Conservation (phyloP, 2,797 vertebrate species). For the Etheostoma perlongum region DNA sequence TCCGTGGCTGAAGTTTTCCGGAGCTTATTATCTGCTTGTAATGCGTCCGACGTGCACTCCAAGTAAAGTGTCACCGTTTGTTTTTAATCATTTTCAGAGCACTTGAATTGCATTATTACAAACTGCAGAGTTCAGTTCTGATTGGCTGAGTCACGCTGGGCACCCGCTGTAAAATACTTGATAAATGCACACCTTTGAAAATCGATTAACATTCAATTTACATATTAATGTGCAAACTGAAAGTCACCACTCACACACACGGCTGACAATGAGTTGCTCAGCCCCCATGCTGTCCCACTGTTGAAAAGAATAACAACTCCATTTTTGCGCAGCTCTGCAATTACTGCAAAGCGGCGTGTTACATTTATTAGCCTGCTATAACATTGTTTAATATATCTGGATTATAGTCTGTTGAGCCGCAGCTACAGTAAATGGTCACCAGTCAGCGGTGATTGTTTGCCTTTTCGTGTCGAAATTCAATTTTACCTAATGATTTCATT, state of each 20-base stretch:
- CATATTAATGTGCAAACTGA: conserved; percentile 65
- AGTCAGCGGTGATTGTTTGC: not conserved
- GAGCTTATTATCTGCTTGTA: conserved; percentile 48
- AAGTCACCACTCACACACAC: conserved; percentile 45
- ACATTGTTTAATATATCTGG: conserved; percentile 41
- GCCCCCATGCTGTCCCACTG: conserved; percentile 30
- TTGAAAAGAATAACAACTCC: conserved; percentile 46
- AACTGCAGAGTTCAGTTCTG: conserved; percentile 37
- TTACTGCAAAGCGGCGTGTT: conserved; percentile 24
- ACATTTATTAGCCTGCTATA: conserved; percentile 40
- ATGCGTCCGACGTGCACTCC: conserved; percentile 30
- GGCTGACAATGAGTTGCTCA: conserved; percentile 49
- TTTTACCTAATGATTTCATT: conserved; percentile 6
- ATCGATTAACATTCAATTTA: conserved; percentile 73
- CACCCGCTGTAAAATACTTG: conserved; percentile 50
- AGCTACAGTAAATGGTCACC: not conserved
- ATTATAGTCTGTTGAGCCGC: conserved; percentile 20
- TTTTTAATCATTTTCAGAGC: conserved; percentile 60
- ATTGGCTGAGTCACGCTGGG: conserved; percentile 48
- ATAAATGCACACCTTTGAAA: conserved; percentile 63
- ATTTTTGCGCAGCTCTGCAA: conserved; percentile 25
- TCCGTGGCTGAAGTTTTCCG: conserved; percentile 31
- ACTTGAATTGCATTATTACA: conserved; percentile 49
- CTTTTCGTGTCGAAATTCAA: conserved; percentile 11
- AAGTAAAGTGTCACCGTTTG: conserved; percentile 60